Evolutionary conservation across 1,140 invertebrate genomes (phyloP), one percentile per base, ranked within the genome.

Genomic region (Drosophila sturtevanti): DNA sequence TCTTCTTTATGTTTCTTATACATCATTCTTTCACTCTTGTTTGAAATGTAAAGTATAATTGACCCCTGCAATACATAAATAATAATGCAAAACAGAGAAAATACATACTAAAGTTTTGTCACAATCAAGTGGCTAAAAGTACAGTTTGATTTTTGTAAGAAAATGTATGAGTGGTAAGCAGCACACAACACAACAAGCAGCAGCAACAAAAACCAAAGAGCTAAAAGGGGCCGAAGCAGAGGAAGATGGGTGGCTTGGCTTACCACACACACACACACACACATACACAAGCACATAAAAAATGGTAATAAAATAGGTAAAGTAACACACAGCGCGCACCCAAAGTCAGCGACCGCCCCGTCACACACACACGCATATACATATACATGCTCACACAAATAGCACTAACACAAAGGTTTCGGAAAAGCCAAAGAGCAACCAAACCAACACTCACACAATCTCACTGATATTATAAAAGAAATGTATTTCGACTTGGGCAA

Each of bases 271-370:
- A 76, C 73, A 48, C 72, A 52, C 44, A 76, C 44, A 76, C 71
- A 59, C n/a, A n/a, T n/a, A n/a, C 27, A 48, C 69, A 16, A 51
- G 38, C 14, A 64, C 68, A 31, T 48, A 44, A 77, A 76, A 77
- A 77, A 77, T 77, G 74, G 74, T 77, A 77, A 77, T 77, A 77
- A 77, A 77, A 77, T 77, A 77, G 74, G 74, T 75, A 77, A 77
- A 77, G 74, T 77, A 77, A 77, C 65, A 77, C 72, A 77, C 67
- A 74, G 54, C 48, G 69, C 72, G 70, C 67, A 74, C 54, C 35
- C 65, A 34, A 64, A 18, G 34, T 34, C 62, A 24, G 48, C 62
- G 51, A 35, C 16, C 48, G 18, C 27, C 65, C 60, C 69, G 74
- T 72, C 72, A 77, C 60, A 69, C 73, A 55, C 34, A 62, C 67